Percentiles rank a stretch among this genome's conserved stretches.
Evolutionary conservation across 2,888 invertebrate genomes (phyloP).

Genomic region (Platerodrilus igneus): DNA sequence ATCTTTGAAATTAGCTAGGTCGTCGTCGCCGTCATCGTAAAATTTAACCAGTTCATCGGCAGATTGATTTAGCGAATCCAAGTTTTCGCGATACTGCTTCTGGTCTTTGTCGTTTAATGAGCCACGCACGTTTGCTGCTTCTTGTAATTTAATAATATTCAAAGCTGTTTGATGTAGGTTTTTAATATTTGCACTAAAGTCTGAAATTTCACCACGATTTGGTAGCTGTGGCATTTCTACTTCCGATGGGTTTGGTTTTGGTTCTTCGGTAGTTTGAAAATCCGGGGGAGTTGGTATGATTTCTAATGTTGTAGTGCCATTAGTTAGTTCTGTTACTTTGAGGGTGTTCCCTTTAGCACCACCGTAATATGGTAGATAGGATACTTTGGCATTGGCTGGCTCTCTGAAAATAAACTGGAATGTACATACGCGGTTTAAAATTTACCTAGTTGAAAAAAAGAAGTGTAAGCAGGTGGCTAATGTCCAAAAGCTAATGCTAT

Average conservation of each 20-base stretch:
- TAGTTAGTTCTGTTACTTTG: constrained; percentile 54
- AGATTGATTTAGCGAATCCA: constrained; percentile 46
- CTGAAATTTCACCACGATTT: constrained; percentile 36
- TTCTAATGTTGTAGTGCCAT: constrained; percentile 46
- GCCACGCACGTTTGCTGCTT: constrained; percentile 57
- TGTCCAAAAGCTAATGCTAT: too few species aligned
- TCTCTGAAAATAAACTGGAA: too few species aligned
- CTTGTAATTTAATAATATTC: constrained; percentile 58
- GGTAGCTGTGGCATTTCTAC: constrained; percentile 42
- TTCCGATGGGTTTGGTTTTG: constrained; percentile 31
- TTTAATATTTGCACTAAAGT: constrained; percentile 54
- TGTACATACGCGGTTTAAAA: too few species aligned
- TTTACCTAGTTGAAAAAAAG: too few species aligned
- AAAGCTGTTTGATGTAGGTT: constrained; percentile 56
- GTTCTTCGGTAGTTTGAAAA: constrained; percentile 17
- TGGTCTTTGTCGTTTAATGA: constrained; percentile 54
- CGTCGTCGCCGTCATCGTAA: constrained; percentile 36
- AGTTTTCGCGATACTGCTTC: constrained; percentile 53
- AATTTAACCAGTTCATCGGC: constrained; percentile 39
- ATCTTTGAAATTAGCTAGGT: constrained; percentile 22
- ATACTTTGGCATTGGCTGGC: constrained; percentile 32
- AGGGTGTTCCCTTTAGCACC: constrained; percentile 67
- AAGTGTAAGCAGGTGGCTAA: too few species aligned
- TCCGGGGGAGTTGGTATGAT: constrained; percentile 44
- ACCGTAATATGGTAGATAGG: constrained; percentile 62